phyloP scores from a whole-genome alignment of 2,113 vertebrate genomes.

The Phalacrocorax brasilianus region DNA sequence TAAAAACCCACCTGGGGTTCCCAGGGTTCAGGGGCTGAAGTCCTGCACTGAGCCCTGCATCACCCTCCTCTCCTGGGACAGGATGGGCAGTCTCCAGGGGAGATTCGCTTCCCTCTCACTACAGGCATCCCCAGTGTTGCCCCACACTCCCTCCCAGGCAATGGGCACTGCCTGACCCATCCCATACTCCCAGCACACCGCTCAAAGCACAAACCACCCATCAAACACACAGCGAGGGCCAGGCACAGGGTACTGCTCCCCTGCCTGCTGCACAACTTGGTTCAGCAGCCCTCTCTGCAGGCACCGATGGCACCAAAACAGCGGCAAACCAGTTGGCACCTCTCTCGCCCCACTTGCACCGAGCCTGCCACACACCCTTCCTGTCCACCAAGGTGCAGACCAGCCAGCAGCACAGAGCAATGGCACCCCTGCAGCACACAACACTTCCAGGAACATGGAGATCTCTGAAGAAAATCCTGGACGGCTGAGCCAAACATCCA shows the following conservation, averaged over 20 bases:
- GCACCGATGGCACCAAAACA: accelerated
- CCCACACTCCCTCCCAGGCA: accelerated
- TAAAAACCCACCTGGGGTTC: neutral
- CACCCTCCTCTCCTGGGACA: neutral
- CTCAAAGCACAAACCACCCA: neutral
- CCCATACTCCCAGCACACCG: neutral
- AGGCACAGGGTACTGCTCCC: accelerated
- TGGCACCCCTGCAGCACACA: neutral
- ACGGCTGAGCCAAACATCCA: neutral
- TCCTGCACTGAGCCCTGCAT: accelerated
- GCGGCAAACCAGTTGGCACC: accelerated
- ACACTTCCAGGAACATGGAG: neutral
- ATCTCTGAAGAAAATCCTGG: neutral
- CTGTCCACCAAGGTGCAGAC: neutral
- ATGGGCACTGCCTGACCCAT: neutral
- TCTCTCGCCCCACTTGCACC: neutral
- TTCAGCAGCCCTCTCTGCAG: neutral
- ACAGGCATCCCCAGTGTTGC: neutral
- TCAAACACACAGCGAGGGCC: accelerated
- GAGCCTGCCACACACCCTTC: neutral
- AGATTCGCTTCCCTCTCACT: neutral
- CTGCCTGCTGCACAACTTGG: accelerated
- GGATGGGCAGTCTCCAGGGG: neutral
- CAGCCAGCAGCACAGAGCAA: neutral
- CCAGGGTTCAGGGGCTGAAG: too few species aligned